Evolutionary conservation across 2,797 vertebrate genomes (phyloP).

Genomic region (Scarus forsteni): DNA sequence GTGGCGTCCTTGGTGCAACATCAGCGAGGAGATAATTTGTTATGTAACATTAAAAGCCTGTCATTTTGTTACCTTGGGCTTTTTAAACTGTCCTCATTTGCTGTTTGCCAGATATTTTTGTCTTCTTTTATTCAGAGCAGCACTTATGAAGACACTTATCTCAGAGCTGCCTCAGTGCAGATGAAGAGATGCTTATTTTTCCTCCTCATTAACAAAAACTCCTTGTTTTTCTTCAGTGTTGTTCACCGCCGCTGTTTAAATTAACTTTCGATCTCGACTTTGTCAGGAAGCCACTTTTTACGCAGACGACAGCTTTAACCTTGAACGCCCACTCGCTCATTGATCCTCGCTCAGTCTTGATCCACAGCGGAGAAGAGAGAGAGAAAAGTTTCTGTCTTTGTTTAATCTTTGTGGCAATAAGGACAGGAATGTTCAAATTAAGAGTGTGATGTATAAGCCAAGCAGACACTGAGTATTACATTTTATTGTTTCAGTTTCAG

Average conservation of each 20-base stretch:
- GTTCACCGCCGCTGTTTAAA: constrained; percentile 1
- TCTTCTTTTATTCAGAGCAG: not conserved
- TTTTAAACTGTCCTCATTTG: not conserved
- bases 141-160: constrained; percentile 1
- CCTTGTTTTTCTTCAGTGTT: not conserved
- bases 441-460: too few relatives aligned
- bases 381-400: not conserved
- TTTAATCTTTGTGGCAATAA: not conserved
- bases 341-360: not conserved
- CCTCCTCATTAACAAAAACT: not conserved
- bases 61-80: not conserved
- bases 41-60: not conserved
- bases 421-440: not conserved
- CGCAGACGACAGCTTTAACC: not conserved
- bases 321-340: constrained; percentile 5
- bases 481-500: too few relatives aligned
- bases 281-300: not conserved
- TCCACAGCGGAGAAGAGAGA: not conserved
- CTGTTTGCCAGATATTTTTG: not conserved
- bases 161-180: not conserved
- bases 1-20: not conserved
- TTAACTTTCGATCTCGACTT: not conserved
- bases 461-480: too few relatives aligned
- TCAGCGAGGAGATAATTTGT: not conserved
- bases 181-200: not conserved